A percentile compares a stretch with the other conserved stretches of the same genome.
Conservation (phyloP, 2,888 invertebrate genomes). For the Maniola hyperantus region DNA sequence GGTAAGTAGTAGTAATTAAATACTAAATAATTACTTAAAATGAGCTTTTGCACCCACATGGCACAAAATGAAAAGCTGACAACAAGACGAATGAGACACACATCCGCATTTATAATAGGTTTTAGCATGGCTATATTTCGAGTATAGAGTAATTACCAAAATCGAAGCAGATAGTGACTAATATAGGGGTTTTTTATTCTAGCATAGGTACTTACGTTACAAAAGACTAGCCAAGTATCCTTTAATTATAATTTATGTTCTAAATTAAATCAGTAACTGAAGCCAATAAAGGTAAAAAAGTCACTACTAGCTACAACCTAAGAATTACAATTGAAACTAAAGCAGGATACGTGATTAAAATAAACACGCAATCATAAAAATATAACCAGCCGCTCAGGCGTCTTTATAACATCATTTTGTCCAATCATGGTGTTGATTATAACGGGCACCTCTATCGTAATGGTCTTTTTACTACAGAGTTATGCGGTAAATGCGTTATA, state of each 20-base stretch:
- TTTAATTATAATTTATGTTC: not conserved
- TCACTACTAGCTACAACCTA: not conserved
- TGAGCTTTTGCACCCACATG: no score
- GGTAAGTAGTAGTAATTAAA: no score
- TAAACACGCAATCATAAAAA: constrained; percentile 9
- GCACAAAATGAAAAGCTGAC: no score
- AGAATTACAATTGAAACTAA: not conserved
- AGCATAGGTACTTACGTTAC: not conserved
- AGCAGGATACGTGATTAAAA: constrained; percentile 1
- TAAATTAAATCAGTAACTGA: not conserved
- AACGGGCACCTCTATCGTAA: constrained; percentile 5
- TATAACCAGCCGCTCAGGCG: not conserved
- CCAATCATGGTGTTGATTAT: constrained; percentile 18
- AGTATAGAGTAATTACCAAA: no score
- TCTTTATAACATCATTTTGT: constrained; percentile 17
- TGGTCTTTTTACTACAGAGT: constrained; percentile 19
- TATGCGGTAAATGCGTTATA: constrained; percentile 19
- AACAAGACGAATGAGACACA: no score
- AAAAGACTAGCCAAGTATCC: no score
- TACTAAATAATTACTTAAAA: no score
- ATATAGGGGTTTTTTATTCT: no score
- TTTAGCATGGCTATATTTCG: no score
- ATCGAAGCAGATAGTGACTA: no score
- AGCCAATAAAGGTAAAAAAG: not conserved
- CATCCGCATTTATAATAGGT: no score